Conservation (phyloP, 2,113 vertebrate species). For the Lampris incognitus region DNA sequence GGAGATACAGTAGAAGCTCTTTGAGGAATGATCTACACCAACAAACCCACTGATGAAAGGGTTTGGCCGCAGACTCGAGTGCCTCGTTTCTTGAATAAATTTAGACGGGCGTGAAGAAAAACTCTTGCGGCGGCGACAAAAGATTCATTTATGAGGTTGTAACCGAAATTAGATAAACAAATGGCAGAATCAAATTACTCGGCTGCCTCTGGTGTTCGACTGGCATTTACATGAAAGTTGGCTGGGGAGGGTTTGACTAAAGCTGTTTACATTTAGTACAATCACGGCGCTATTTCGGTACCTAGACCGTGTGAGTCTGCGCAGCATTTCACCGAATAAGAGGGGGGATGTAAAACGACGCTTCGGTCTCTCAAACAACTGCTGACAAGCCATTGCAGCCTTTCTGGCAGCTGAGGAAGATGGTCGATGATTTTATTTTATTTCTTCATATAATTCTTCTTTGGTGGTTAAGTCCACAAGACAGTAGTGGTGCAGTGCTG, state of each 20-base stretch:
- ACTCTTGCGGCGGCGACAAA: slow-evolving; percentile 59
- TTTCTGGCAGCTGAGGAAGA: neutral
- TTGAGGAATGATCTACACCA: slow-evolving; percentile 50
- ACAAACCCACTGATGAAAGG: slow-evolving; percentile 54
- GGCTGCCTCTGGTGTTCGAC: slow-evolving; percentile 1
- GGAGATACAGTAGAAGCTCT: neutral
- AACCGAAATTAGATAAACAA: slow-evolving; percentile 59
- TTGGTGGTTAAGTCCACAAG: too few species aligned
- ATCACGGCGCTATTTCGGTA: too few species aligned
- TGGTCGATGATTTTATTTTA: too few species aligned
- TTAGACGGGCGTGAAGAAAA: slow-evolving; percentile 50
- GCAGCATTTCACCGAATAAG: too few species aligned
- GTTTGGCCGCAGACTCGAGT: slow-evolving; percentile 33
- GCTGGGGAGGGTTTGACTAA: neutral
- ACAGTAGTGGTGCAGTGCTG: too few species aligned
- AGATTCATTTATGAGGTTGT: slow-evolving; percentile 53
- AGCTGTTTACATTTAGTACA: neutral
- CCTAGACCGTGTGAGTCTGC: too few species aligned
- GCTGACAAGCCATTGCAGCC: neutral
- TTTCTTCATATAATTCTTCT: too few species aligned
- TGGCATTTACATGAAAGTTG: neutral
- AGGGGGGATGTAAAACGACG: neutral
- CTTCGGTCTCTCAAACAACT: neutral
- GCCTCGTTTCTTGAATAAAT: slow-evolving; percentile 37
- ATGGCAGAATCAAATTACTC: slow-evolving; percentile 28